A percentile compares a stretch with the other conserved stretches of the same genome.
Evolutionary conservation across 2,797 vertebrate species (phyloP).

Genomic region (Oreonectes daqikongensis): DNA sequence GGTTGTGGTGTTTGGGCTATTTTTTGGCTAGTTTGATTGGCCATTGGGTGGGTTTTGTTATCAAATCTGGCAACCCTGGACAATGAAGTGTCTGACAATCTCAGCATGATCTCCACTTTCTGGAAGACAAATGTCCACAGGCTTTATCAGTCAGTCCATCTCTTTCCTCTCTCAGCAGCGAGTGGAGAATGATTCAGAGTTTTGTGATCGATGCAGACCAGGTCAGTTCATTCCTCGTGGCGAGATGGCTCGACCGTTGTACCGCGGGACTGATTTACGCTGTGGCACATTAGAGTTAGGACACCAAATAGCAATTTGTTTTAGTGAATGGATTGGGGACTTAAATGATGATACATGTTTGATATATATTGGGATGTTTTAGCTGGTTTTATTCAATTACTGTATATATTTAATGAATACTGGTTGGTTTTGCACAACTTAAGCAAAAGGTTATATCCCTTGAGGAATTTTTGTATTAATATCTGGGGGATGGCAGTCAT

Average conservation of each 20-base stretch:
- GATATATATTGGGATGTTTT: background rate
- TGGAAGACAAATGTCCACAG: conserved; percentile 54
- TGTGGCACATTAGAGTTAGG: conserved; percentile 34
- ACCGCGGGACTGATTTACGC: conserved; percentile 53
- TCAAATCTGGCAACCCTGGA: too few species aligned
- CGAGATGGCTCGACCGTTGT: conserved; percentile 61
- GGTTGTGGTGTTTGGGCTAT: too few species aligned
- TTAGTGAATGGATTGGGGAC: background rate
- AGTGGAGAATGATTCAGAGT: conserved; percentile 58
- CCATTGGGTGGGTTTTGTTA: too few species aligned
- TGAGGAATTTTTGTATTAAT: conserved; percentile 33
- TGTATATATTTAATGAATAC: conserved; percentile 22
- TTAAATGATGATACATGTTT: conserved; percentile 11
- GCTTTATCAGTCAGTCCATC: conserved; percentile 48
- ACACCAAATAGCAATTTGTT: conserved; percentile 47
- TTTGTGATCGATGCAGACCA: conserved; percentile 66
- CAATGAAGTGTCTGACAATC: background rate
- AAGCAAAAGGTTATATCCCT: conserved; percentile 3
- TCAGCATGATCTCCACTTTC: conserved; percentile 44
- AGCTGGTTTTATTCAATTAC: conserved; percentile 14
- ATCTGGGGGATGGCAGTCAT: conserved; percentile 17
- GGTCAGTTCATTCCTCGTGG: conserved; percentile 64
- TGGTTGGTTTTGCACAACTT: conserved; percentile 21
- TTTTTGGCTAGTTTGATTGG: too few species aligned
- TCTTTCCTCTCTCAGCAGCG: conserved; percentile 56